These are phyloP conservation scores for Tipula confusa DNA, from an alignment of 2,888 invertebrate genomes.

Conservation along the genomic window DNA sequence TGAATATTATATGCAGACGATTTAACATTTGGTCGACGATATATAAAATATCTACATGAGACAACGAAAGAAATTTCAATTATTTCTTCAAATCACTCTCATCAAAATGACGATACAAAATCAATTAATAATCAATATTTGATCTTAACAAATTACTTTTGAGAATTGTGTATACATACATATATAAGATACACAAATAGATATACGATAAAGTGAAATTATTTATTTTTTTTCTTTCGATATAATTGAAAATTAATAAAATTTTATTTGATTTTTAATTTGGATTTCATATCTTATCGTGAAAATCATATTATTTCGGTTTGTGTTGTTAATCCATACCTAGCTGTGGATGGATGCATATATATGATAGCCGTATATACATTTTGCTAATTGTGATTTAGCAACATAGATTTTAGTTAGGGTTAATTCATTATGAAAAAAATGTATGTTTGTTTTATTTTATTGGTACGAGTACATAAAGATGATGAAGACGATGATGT, in stretches of 20 bases:
- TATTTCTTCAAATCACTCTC: constrained; percentile 20
- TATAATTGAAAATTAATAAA: constrained; percentile 7
- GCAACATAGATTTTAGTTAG: not conserved
- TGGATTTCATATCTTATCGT: not conserved
- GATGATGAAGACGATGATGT: not conserved
- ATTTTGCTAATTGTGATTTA: not conserved
- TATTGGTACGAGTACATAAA: not conserved
- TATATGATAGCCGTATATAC: not conserved
- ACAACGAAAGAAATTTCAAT: not conserved
- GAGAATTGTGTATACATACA: not conserved
- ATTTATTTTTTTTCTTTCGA: not conserved
- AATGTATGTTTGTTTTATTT: not conserved
- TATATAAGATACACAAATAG: not conserved
- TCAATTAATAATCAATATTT: constrained; percentile 25
- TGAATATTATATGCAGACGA: not conserved
- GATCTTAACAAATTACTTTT: constrained; percentile 25
- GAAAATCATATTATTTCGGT: not conserved
- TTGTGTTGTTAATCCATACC: not conserved
- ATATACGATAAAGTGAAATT: not conserved
- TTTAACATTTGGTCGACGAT: not conserved
- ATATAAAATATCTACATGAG: not conserved
- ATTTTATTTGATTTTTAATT: constrained; percentile 15
- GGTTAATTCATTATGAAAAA: not conserved
- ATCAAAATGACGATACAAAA: constrained; percentile 20
- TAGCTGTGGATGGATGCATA: not conserved